A percentile compares a stretch with the other conserved stretches of the same genome.
These are phyloP conservation scores for Daboia siamensis DNA, from an alignment of 2,113 vertebrate species.

Conservation along the genomic window DNA sequence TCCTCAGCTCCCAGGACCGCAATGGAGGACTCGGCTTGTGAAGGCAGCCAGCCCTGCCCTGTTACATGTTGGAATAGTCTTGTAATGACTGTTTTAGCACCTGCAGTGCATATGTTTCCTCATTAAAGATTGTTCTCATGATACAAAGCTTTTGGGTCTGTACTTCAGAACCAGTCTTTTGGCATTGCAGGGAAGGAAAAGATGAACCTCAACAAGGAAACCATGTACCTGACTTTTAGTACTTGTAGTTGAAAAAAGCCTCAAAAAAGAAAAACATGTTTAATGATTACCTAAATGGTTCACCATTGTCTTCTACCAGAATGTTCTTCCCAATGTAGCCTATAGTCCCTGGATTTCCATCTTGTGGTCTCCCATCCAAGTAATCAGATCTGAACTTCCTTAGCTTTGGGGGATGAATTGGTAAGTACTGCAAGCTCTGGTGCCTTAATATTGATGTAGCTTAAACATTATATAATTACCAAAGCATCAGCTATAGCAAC, in stretches of 20 bases:
- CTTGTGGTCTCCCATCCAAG: neutral
- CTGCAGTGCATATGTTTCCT: slow-evolving; percentile 33
- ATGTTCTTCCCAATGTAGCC: neutral
- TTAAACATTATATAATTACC: neutral
- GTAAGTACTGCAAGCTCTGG: neutral
- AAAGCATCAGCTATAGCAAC: neutral
- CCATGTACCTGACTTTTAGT: neutral
- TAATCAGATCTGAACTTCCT: neutral
- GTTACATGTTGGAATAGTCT: slow-evolving; percentile 17
- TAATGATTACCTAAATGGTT: neutral
- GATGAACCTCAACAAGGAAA: neutral
- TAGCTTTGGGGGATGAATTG: neutral
- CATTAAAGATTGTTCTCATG: slow-evolving; percentile 29
- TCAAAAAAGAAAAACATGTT: neutral
- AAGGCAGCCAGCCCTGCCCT: neutral
- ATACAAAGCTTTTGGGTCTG: neutral
- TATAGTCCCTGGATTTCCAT: neutral
- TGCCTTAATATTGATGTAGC: neutral
- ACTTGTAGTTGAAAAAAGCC: neutral
- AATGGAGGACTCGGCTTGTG: neutral
- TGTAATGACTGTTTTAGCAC: slow-evolving; percentile 26
- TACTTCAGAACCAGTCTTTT: neutral
- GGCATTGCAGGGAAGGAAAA: neutral
- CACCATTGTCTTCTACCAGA: neutral
- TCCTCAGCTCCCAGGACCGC: neutral